phyloP scores from a whole-genome alignment of 2,113 vertebrate species.

The Malurus cyaneus region DNA sequence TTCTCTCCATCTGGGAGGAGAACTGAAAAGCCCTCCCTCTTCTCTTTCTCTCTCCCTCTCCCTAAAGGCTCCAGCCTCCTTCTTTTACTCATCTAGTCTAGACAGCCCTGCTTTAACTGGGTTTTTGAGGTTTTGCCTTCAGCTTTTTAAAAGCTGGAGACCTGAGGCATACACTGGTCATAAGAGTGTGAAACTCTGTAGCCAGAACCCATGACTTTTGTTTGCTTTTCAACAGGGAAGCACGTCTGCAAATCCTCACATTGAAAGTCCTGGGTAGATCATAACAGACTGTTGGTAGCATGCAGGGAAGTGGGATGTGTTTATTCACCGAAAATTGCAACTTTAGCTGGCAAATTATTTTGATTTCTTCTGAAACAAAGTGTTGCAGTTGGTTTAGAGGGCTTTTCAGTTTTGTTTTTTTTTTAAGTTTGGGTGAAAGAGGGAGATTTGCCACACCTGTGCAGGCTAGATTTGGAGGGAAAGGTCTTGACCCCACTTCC shows the following conservation, averaged over 20 bases:
- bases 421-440: not conserved
- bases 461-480: not conserved
- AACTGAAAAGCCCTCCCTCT: not conserved
- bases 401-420: not conserved
- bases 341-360: not conserved
- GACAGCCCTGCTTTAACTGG: not conserved
- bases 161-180: not conserved
- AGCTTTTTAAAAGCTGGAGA: not conserved
- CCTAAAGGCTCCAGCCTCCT: not conserved
- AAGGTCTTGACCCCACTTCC: not conserved
- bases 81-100: not conserved
- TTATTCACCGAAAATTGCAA: not conserved
- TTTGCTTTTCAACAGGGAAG: not conserved
- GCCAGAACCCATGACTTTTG: not conserved
- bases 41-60: not conserved
- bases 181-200: not conserved
- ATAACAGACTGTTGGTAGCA: not conserved
- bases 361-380: not conserved
- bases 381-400: not conserved
- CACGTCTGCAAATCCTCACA: not conserved
- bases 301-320: not conserved
- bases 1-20: not conserved
- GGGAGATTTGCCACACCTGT: not conserved
- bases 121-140: not conserved
- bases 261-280: not conserved